Evolutionary conservation across 2,113 vertebrate species (phyloP).

Genomic region (Todiramphus saurophagus): DNA sequence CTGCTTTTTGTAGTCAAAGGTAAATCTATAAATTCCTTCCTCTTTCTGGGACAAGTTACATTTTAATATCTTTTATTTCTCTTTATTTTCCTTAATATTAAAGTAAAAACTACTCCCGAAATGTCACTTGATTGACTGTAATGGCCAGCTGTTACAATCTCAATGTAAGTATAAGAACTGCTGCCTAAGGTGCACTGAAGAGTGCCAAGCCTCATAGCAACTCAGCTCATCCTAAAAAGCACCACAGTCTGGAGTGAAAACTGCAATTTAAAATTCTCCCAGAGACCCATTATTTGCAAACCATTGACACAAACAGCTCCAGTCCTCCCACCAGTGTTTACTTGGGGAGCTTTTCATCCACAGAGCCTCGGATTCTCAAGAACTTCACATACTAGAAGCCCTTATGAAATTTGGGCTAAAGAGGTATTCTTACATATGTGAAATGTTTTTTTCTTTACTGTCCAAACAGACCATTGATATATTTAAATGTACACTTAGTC

Average conservation of each 20-base stretch:
- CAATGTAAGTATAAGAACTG: conserved; percentile 70
- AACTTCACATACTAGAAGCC: conserved; percentile 58
- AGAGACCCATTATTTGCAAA: conserved; percentile 81
- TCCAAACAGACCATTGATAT: not conserved
- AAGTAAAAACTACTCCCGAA: conserved; percentile 70
- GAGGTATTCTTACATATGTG: not conserved
- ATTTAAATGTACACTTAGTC: not conserved
- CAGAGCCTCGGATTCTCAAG: conserved; percentile 56
- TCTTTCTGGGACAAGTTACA: conserved; percentile 41
- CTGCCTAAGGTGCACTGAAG: conserved; percentile 74
- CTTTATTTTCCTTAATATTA: conserved; percentile 55
- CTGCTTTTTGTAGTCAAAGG: not conserved
- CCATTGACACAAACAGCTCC: conserved; percentile 75
- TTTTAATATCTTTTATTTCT: conserved; percentile 58
- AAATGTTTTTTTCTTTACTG: not conserved
- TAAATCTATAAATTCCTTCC: conserved; percentile 1
- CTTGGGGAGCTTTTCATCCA: conserved; percentile 71
- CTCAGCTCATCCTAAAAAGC: conserved; percentile 75
- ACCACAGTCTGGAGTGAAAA: conserved; percentile 72
- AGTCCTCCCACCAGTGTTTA: conserved; percentile 60
- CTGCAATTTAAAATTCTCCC: conserved; percentile 76
- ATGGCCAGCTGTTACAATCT: conserved; percentile 75
- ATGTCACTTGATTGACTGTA: conserved; percentile 76
- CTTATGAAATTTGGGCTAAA: conserved; percentile 67
- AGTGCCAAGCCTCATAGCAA: conserved; percentile 73